Conservation (phyloP, 2,888 invertebrate genomes). For the Coleophora flavipennella region DNA sequence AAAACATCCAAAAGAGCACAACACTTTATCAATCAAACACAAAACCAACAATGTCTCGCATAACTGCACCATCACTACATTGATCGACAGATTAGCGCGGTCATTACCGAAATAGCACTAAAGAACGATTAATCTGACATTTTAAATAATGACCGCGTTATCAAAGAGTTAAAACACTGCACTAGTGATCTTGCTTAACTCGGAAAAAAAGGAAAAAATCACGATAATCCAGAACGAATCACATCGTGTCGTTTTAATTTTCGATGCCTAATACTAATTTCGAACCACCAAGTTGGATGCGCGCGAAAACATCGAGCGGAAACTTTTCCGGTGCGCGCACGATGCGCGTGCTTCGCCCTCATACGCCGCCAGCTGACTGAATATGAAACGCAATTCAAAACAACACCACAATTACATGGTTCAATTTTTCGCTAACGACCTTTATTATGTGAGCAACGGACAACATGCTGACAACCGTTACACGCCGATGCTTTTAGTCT, state of each 20-base stretch:
- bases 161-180: slow-evolving; percentile 10
- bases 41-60: slow-evolving; percentile 21
- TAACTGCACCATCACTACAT: slow-evolving; percentile 22
- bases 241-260: slow-evolving; percentile 5
- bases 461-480: slow-evolving; percentile 27
- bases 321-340: slow-evolving; percentile 52
- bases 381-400: slow-evolving; percentile 56
- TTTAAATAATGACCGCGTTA: slow-evolving; percentile 16
- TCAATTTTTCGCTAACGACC: slow-evolving; percentile 52
- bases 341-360: slow-evolving; percentile 58
- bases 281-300: slow-evolving; percentile 25
- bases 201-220: no score
- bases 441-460: slow-evolving; percentile 24
- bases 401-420: slow-evolving; percentile 55
- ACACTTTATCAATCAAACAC: slow-evolving; percentile 17
- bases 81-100: slow-evolving; percentile 25
- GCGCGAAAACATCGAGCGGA: slow-evolving; percentile 39
- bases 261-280: no score
- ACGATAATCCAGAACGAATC: no score
- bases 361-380: slow-evolving; percentile 68
- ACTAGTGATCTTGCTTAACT: neutral
- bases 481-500: slow-evolving; percentile 14
- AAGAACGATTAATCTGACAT: slow-evolving; percentile 22
- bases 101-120: slow-evolving; percentile 19
- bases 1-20: slow-evolving; percentile 19